These are phyloP conservation scores for Elymnias hypermnestra DNA, from an alignment of 1,140 invertebrate species.

Conservation along the genomic window DNA sequence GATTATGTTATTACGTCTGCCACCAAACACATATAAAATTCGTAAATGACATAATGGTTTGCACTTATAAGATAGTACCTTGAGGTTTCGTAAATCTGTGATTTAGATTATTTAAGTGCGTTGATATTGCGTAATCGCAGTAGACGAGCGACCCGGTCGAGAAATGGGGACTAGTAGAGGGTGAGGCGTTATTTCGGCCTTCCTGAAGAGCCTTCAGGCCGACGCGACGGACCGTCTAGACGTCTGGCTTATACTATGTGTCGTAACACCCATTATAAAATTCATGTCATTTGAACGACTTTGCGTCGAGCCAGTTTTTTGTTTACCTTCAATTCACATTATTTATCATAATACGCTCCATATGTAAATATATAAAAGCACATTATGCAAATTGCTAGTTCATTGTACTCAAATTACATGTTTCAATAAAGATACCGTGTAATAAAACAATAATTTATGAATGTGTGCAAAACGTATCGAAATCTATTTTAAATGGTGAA, in stretches of 20 bases:
- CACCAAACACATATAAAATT: no score
- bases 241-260: slow-evolving; percentile 52
- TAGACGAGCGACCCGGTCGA: slow-evolving; percentile 18
- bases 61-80: no score
- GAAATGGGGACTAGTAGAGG: slow-evolving; percentile 14
- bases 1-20: no score
- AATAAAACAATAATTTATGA: not conserved
- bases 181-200: slow-evolving; percentile 38
- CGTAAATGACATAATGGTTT: no score
- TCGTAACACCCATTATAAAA: slow-evolving; percentile 39
- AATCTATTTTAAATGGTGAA: not conserved
- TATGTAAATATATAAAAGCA: not conserved
- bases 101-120: no score
- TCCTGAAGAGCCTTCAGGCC: slow-evolving; percentile 61
- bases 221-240: slow-evolving; percentile 59
- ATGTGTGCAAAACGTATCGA: not conserved
- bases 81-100: no score
- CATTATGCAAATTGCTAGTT: slow-evolving; percentile 3
- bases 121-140: slow-evolving; percentile 35
- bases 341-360: not conserved
- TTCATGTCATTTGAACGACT: slow-evolving; percentile 34
- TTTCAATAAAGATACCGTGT: not conserved
- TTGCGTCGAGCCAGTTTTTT: slow-evolving; percentile 15
- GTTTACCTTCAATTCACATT: slow-evolving; percentile 9
- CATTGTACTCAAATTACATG: slow-evolving; percentile 2